phyloP scores from a whole-genome alignment of 2,113 vertebrate genomes.

The Pitta sordida region DNA sequence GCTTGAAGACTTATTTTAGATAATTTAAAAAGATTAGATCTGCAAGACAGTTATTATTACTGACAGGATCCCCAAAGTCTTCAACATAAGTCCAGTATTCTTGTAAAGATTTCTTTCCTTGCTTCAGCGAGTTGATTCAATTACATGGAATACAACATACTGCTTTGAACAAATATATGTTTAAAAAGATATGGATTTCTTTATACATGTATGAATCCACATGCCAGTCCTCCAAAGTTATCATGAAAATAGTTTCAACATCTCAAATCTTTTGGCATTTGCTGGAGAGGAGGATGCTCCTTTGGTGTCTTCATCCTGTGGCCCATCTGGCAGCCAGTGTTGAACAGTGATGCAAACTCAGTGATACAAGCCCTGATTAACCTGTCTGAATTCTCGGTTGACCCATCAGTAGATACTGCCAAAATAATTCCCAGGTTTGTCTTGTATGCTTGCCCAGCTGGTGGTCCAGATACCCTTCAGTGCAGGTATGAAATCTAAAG shows the following conservation, averaged over 20 bases:
- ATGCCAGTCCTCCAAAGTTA: not conserved
- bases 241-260: not conserved
- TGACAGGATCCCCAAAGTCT: not conserved
- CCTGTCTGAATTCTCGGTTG: not conserved
- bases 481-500: constrained; percentile 6
- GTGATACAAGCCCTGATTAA: not conserved
- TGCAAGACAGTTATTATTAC: constrained; percentile 8
- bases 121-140: not conserved
- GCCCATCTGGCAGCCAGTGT: constrained; percentile 1
- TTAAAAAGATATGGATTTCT: not conserved
- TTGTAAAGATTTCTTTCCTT: not conserved
- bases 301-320: not conserved
- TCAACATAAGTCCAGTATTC: not conserved
- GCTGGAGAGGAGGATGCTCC: not conserved
- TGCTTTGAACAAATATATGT: not conserved
- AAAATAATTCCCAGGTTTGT: constrained; percentile 9
- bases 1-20: constrained; percentile 52
- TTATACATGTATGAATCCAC: not conserved
- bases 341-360: not conserved
- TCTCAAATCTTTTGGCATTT: not conserved
- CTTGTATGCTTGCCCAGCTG: not conserved
- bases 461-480: not conserved
- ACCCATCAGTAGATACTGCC: not conserved
- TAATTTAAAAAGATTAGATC: constrained; percentile 58
- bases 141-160: not conserved